These are phyloP conservation scores for Ooceraea biroi DNA, from an alignment of 1,140 invertebrate species.

Conservation along the genomic window DNA sequence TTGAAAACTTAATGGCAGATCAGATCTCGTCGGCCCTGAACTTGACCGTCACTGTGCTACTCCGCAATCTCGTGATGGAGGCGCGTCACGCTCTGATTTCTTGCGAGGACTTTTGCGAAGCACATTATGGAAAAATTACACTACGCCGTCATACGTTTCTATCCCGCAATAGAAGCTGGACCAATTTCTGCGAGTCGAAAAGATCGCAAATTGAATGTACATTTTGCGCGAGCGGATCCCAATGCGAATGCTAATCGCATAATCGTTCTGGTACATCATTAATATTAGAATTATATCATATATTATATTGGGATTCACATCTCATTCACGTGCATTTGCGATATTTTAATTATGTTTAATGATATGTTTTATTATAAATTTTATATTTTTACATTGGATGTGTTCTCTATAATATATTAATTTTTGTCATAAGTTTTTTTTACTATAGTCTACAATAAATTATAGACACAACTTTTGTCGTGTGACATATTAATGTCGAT, in stretches of 20 bases:
- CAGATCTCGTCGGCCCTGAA: conserved; percentile 67
- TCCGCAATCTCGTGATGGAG: conserved; percentile 40
- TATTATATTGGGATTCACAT: neutral
- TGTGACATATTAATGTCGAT: neutral
- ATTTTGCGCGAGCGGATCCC: too few species aligned
- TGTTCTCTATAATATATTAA: neutral
- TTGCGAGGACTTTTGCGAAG: neutral
- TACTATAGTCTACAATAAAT: neutral
- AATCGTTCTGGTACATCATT: neutral
- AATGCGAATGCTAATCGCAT: too few species aligned
- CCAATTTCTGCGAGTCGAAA: neutral
- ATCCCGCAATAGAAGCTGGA: neutral
- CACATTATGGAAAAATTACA: neutral
- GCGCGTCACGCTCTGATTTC: conserved; percentile 46
- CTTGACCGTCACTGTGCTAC: conserved; percentile 44
- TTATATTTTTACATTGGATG: neutral
- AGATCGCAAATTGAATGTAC: too few species aligned
- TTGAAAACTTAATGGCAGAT: conserved; percentile 56
- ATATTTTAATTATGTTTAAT: neutral
- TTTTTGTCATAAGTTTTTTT: neutral
- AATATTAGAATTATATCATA: neutral
- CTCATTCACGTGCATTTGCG: neutral
- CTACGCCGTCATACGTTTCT: neutral
- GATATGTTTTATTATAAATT: neutral
- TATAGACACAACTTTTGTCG: neutral